phyloP scores from a whole-genome alignment of 2,797 vertebrate genomes.

The Peromyscus aztecus region DNA sequence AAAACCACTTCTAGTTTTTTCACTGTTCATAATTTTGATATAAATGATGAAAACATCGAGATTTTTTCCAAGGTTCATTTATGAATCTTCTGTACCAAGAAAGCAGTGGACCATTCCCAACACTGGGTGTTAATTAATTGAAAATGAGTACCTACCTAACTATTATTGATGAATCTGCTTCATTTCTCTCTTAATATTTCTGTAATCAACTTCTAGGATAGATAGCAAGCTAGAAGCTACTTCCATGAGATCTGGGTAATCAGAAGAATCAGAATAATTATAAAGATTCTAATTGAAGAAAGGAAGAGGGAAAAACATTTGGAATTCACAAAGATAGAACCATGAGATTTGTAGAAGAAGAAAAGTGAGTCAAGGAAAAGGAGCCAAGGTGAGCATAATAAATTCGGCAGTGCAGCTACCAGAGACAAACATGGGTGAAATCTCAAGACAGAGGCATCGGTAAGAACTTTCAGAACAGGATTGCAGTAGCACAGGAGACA shows the following conservation, averaged over 20 bases:
- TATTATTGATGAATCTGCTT: background rate
- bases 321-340: background rate
- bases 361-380: background rate
- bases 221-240: background rate
- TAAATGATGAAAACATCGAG: background rate
- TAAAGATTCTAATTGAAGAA: background rate
- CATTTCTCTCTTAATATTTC: background rate
- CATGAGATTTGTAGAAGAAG: background rate
- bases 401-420: too few species aligned
- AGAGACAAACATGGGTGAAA: background rate
- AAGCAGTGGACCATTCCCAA: background rate
- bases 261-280: background rate
- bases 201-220: background rate
- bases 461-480: background rate
- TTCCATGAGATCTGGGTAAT: background rate
- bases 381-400: background rate
- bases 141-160: background rate
- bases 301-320: background rate
- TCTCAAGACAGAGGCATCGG: background rate
- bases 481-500: background rate
- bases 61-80: slow-evolving; percentile 3
- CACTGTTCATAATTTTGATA: background rate
- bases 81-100: background rate
- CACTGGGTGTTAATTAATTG: background rate
- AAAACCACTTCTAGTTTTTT: background rate